Base-by-base conservation (phyloP, 2,888 invertebrate species). In the Beris morrisii region DNA sequence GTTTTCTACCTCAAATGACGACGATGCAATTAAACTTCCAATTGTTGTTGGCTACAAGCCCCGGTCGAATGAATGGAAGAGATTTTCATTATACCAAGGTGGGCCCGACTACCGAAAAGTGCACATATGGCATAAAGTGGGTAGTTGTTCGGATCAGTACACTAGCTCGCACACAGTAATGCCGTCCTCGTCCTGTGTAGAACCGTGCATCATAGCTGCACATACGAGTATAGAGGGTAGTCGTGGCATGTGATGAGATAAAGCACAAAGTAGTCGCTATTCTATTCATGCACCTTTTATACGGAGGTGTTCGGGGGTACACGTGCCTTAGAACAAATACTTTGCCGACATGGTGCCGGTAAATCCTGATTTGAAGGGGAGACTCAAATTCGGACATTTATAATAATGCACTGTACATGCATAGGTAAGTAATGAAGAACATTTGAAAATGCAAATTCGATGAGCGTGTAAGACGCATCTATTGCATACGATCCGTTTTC, bases 81-180 rank as follows among this genome's bases (percentile, higher is more conserved):
- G 64, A 64, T 64, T 54, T 64, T 54, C 52, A 54, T 64, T 54
- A 44, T 38, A 38, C 64, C 45, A 54, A 64, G 54, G 54, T 54
- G 64, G 45, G 45, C 22, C 22, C 54, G 44, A 11, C 32, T 61
- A 50, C 61, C 61, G 50, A 64, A 64, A 64, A 64, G 54, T 64
- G 64, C 64, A 64, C 64, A 64, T 64, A 64, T 64, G 64, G 64
- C 64, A 64, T 64, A 64, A 64, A 53, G 54, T 61, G 54, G 54
- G 53, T 54, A 64, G 54, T 64, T 64, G 64, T 64, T 52, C 22
- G 54, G 28, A 44, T 64, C 53, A 44, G 44, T 64, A 53, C 53
- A 64, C 53, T 48, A 46, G 9, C 15, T 13, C 48, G 48, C 15
- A 46, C 11, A 46, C 11, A 46, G 15, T 46, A 9, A 46, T 50